Conservation (phyloP, 2,113 vertebrate species). For the Panurus biarmicus region DNA sequence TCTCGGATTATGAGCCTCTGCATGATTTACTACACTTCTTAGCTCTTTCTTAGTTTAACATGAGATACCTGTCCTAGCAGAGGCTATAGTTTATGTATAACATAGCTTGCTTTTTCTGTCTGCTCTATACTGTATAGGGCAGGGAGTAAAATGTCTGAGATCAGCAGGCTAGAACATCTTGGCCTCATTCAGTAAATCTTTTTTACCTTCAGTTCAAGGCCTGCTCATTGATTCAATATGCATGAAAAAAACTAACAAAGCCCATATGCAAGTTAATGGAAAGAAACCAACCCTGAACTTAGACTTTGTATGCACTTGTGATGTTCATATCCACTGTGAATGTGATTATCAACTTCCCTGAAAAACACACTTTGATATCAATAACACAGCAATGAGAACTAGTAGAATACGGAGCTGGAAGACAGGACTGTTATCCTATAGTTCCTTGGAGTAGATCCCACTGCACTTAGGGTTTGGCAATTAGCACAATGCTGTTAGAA, state of each 20-base stretch:
- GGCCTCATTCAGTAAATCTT: background rate
- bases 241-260: background rate
- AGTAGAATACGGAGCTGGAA: background rate
- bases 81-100: background rate
- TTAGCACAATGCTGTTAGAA: background rate
- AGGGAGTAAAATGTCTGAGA: background rate
- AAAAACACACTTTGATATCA: background rate
- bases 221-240: background rate
- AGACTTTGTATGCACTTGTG: background rate
- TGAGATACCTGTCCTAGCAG: background rate
- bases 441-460: background rate
- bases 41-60: background rate
- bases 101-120: background rate
- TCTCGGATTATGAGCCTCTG: background rate
- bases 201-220: background rate
- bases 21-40: background rate
- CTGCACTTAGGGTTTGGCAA: background rate
- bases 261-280: background rate
- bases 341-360: background rate
- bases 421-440: background rate
- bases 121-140: background rate
- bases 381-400: background rate
- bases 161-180: background rate
- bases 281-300: background rate
- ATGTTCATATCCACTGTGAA: background rate